Conservation (phyloP, 2,113 vertebrate species). For the Ptilonorhynchus violaceus region DNA sequence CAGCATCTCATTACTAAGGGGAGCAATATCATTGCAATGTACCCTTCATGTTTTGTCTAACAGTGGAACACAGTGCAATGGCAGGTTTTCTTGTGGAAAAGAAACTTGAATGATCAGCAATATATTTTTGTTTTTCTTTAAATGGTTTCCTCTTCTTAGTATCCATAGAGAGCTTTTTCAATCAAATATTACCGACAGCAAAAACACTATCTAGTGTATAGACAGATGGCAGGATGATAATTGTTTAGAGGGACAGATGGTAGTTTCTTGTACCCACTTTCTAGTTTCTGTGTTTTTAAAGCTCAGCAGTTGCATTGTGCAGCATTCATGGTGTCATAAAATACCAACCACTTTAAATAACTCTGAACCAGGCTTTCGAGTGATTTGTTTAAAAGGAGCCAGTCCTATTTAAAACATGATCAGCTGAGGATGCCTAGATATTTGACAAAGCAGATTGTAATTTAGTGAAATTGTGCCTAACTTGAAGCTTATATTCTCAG, state of each 20-base stretch:
- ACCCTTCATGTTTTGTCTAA: not conserved
- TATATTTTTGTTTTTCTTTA: constrained; percentile 25
- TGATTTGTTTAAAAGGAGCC: constrained; percentile 61
- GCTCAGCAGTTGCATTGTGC: constrained; percentile 69
- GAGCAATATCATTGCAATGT: not conserved
- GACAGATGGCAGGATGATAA: constrained; percentile 76
- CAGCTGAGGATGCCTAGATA: constrained; percentile 42
- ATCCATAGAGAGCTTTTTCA: constrained; percentile 50
- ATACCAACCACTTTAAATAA: constrained; percentile 73
- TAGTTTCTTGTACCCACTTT: constrained; percentile 72
- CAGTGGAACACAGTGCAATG: not conserved
- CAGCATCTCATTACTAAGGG: not conserved
- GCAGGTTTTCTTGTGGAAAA: not conserved
- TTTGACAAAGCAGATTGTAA: constrained; percentile 51
- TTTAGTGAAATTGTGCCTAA: constrained; percentile 28
- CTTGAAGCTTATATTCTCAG: not conserved
- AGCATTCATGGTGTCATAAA: constrained; percentile 62
- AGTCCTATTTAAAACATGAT: constrained; percentile 65
- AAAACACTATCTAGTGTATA: constrained; percentile 69
- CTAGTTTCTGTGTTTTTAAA: constrained; percentile 74
- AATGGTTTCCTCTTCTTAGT: constrained; percentile 39
- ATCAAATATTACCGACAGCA: constrained; percentile 66
- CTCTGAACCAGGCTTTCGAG: constrained; percentile 63
- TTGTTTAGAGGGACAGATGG: constrained; percentile 80
- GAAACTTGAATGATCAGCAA: constrained; percentile 51